Evolutionary conservation across 2,888 invertebrate genomes (phyloP).

Genomic region (Corbicula japonica): DNA sequence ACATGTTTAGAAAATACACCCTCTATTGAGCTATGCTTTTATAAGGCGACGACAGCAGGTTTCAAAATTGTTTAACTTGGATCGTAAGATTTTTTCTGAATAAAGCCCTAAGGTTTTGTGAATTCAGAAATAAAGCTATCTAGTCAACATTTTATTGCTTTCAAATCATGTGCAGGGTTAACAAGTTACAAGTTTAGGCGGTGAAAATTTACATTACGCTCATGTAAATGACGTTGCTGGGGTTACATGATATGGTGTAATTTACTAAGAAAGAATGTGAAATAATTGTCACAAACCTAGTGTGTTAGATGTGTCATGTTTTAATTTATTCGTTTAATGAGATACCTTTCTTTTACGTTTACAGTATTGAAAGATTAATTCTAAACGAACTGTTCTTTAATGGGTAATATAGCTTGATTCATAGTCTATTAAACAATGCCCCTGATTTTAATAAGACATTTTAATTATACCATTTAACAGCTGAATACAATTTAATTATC

Average conservation of each 20-base stretch:
- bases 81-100: neutral
- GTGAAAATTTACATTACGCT: conserved; percentile 37
- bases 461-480: no score
- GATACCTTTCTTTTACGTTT: no score
- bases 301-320: neutral
- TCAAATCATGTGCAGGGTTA: conserved; percentile 20
- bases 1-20: no score
- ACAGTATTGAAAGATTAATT: no score
- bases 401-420: no score
- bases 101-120: neutral
- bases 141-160: conserved; percentile 32
- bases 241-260: conserved; percentile 32
- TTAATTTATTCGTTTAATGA: no score
- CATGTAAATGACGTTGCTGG: conserved; percentile 37
- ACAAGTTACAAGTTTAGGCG: conserved; percentile 12
- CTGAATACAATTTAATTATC: no score
- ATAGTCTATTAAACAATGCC: no score
- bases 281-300: neutral
- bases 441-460: no score
- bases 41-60: neutral
- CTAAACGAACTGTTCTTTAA: no score
- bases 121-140: conserved; percentile 36
- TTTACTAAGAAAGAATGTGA: conserved; percentile 26
- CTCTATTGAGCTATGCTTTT: no score
- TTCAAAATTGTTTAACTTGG: neutral